Evolutionary conservation across 2,797 vertebrate species (phyloP).

Genomic region (Acridotheres tristis): DNA sequence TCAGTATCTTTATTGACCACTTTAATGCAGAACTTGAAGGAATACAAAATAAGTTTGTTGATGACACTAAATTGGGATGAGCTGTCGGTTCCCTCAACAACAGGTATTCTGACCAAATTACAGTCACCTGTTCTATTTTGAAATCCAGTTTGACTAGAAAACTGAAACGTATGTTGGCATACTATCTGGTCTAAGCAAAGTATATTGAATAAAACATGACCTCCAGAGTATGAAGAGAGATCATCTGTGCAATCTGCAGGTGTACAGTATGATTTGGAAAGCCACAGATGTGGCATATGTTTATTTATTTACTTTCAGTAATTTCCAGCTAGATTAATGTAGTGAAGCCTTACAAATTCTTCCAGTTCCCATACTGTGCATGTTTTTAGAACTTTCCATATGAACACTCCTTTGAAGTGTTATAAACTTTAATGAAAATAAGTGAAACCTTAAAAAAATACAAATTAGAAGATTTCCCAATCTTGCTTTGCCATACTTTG

Average conservation of each 20-base stretch:
- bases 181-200: not conserved
- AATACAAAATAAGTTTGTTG: not conserved
- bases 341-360: not conserved
- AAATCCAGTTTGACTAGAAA: not conserved
- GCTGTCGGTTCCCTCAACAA: rapidly evolving
- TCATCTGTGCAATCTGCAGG: not conserved
- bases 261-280: not conserved
- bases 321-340: not conserved
- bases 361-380: not conserved
- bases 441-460: not conserved
- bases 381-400: not conserved
- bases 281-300: not conserved
- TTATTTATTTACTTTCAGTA: conserved; percentile 18
- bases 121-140: not conserved
- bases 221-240: not conserved
- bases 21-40: not conserved
- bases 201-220: conserved; percentile 30
- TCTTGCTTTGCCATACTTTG: not conserved
- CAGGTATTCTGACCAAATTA: not conserved
- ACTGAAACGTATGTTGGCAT: not conserved
- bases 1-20: not conserved
- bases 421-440: not conserved
- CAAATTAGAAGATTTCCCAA: not conserved
- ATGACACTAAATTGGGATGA: not conserved
- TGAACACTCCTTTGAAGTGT: not conserved